Percentiles rank a stretch among this genome's conserved stretches.
phyloP scores from a whole-genome alignment of 2,888 invertebrate genomes.

The Argynnis bischoffii region DNA sequence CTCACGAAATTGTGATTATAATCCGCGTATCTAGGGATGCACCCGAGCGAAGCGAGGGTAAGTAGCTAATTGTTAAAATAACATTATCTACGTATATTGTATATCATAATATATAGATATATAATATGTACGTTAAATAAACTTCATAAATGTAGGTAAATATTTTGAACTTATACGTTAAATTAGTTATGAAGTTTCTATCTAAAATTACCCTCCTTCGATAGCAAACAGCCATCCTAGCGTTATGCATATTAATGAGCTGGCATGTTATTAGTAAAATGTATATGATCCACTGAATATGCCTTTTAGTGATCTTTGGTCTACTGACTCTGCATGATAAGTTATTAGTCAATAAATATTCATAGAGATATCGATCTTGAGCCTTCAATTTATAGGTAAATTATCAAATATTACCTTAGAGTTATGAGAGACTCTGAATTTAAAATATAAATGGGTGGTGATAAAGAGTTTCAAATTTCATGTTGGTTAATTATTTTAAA shows the following conservation, averaged over 20 bases:
- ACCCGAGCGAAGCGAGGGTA: no score
- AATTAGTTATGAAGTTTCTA: conserved; percentile 73
- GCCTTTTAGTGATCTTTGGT: conserved; percentile 50
- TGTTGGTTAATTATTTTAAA: no score
- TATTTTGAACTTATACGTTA: conserved; percentile 64
- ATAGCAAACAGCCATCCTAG: conserved; percentile 66
- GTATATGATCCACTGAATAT: conserved; percentile 51
- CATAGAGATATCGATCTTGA: conserved; percentile 41
- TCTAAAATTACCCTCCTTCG: conserved; percentile 63
- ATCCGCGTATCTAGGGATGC: no score
- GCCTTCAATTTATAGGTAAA: conserved; percentile 16
- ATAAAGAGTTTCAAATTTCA: no score
- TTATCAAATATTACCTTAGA: no score
- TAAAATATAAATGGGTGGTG: not conserved
- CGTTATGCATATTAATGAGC: conserved; percentile 76
- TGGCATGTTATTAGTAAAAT: conserved; percentile 58
- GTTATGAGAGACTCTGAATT: not conserved
- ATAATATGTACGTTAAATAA: conserved; percentile 8
- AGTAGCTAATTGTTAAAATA: not conserved
- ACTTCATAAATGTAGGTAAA: conserved; percentile 20
- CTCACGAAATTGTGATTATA: no score
- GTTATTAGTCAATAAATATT: conserved; percentile 51
- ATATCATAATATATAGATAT: not conserved
- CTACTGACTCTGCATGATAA: conserved; percentile 46
- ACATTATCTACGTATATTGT: not conserved